phyloP scores from a whole-genome alignment of 1,140 invertebrate genomes.

The Gerris buenoi region DNA sequence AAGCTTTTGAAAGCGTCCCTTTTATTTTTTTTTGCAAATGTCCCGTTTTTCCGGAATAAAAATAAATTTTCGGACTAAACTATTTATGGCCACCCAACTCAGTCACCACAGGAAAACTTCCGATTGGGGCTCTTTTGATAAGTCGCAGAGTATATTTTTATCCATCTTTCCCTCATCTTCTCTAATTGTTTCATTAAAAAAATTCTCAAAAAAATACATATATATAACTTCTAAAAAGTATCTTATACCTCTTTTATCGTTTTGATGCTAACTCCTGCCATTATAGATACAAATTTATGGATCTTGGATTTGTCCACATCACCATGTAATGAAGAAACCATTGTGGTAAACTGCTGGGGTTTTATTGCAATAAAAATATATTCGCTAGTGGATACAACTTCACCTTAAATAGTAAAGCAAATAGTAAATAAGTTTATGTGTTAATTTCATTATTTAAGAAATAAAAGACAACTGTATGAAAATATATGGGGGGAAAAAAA shows the following conservation, averaged over 20 bases:
- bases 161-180: neutral
- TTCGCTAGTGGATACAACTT: constrained; percentile 45
- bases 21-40: too few relatives aligned
- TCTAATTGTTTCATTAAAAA: neutral
- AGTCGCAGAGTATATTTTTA: too few relatives aligned
- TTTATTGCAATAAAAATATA: constrained; percentile 74
- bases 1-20: neutral
- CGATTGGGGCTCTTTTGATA: too few relatives aligned
- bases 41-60: too few relatives aligned
- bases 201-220: neutral
- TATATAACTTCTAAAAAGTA: neutral
- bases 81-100: neutral
- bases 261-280: constrained; percentile 58
- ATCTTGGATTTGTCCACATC: constrained; percentile 28
- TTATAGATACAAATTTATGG: constrained; percentile 58
- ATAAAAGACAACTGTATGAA: neutral
- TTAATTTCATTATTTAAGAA: neutral
- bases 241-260: constrained; percentile 46
- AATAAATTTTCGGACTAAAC: neutral
- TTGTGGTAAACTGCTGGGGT: constrained; percentile 52
- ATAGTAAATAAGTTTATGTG: neutral
- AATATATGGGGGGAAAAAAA: constrained; percentile 1
- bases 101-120: neutral
- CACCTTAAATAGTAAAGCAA: constrained; percentile 24
- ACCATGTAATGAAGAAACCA: constrained; percentile 35